Percentiles rank a stretch among this genome's conserved stretches.
phyloP scores from a whole-genome alignment of 2,797 vertebrate genomes.

The Loris lydekkerianus region DNA sequence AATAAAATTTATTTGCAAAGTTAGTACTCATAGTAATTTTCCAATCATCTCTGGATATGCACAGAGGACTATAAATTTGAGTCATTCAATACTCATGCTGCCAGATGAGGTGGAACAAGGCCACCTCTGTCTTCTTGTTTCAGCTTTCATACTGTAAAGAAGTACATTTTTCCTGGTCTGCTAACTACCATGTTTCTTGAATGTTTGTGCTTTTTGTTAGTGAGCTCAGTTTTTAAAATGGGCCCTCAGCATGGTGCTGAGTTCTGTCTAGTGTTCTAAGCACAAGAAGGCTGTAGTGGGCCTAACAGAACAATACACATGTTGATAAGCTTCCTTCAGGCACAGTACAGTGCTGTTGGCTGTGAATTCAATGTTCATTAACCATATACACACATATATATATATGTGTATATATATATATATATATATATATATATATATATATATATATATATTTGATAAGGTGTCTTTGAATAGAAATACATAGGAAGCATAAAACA shows the following conservation, averaged over 20 bases:
- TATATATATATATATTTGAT: background rate
- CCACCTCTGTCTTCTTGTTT: background rate
- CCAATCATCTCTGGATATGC: background rate
- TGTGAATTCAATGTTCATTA: background rate
- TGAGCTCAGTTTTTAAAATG: constrained; percentile 27
- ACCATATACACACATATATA: background rate
- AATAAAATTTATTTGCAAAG: background rate
- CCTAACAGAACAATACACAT: background rate
- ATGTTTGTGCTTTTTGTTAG: background rate
- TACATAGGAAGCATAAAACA: background rate
- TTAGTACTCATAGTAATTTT: background rate
- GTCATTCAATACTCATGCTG: background rate
- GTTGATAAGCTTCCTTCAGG: background rate
- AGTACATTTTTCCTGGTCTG: background rate
- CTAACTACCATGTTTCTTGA: background rate
- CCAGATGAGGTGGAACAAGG: background rate
- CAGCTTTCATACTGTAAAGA: background rate
- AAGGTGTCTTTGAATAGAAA: constrained; percentile 32
- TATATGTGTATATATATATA: no score
- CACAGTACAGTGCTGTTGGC: background rate
- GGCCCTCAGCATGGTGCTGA: background rate
- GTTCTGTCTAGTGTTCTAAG: background rate
- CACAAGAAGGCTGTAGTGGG: background rate
- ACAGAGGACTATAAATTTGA: background rate
- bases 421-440: background rate